Conservation (phyloP, 2,797 vertebrate genomes). For the Pelochelys cantorii region DNA sequence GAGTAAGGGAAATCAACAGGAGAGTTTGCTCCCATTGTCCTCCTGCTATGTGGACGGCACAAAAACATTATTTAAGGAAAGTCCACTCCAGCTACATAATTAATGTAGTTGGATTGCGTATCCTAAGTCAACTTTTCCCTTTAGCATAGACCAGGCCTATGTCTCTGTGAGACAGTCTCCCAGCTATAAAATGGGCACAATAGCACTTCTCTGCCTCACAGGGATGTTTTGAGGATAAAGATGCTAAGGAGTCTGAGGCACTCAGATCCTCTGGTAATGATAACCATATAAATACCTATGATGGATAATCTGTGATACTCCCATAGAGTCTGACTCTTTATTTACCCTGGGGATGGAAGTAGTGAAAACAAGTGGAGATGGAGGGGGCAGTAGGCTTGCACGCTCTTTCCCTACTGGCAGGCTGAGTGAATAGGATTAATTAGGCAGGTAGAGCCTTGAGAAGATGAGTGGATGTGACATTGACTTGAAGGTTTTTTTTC, state of each 20-base stretch:
- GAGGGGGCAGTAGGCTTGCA: not conserved
- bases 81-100: no score
- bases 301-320: not conserved
- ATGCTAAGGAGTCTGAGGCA: not conserved
- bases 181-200: not conserved
- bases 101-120: no score
- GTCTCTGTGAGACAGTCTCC: not conserved
- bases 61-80: no score
- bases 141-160: no score
- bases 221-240: not conserved
- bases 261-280: not conserved
- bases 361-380: not conserved
- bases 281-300: not conserved
- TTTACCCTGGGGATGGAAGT: not conserved
- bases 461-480: not conserved
- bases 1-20: no score
- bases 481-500: not conserved
- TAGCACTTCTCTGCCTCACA: not conserved
- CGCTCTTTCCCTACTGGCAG: not conserved
- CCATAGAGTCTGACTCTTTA: not conserved
- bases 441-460: not conserved
- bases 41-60: no score
- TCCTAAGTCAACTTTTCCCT: no score
- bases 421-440: not conserved
- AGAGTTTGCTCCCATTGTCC: no score